Evolutionary conservation across 2,888 invertebrate species (phyloP).

Genomic region (Quadroppia sp.): DNA sequence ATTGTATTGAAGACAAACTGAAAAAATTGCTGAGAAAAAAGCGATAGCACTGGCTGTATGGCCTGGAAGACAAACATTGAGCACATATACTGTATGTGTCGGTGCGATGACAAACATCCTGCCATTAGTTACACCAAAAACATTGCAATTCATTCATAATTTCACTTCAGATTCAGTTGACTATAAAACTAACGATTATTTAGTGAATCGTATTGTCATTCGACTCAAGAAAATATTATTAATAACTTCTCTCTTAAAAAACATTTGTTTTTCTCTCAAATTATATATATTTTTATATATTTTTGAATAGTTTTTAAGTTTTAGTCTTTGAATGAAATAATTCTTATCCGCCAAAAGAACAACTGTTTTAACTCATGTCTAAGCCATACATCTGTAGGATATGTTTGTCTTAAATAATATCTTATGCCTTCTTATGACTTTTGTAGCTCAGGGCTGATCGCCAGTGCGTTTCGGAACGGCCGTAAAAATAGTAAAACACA

Average conservation of each 20-base stretch:
- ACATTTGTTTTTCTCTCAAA: slow-evolving; percentile 11
- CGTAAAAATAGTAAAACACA: slow-evolving; percentile 33
- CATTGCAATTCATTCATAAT: slow-evolving; percentile 28
- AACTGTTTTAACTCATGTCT: no score
- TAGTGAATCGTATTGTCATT: slow-evolving; percentile 8
- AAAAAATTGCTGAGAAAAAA: background rate
- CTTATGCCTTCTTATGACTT: background rate
- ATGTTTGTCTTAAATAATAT: slow-evolving; percentile 17
- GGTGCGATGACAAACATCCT: slow-evolving; percentile 31
- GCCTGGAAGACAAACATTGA: background rate
- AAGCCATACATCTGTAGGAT: background rate
- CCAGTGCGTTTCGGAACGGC: slow-evolving; percentile 1
- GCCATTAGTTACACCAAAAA: slow-evolving; percentile 25
- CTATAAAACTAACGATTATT: slow-evolving; percentile 29
- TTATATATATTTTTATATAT: background rate
- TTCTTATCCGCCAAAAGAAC: no score
- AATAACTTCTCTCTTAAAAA: background rate
- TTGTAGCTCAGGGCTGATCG: slow-evolving; percentile 4
- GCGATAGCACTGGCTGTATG: background rate
- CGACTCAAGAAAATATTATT: background rate
- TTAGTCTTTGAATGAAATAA: no score
- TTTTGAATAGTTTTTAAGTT: background rate
- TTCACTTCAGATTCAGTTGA: background rate
- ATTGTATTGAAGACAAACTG: background rate
- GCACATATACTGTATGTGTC: background rate